Evolutionary conservation across 1,140 invertebrate species (phyloP).

Genomic region (Drosophila oshimai): DNA sequence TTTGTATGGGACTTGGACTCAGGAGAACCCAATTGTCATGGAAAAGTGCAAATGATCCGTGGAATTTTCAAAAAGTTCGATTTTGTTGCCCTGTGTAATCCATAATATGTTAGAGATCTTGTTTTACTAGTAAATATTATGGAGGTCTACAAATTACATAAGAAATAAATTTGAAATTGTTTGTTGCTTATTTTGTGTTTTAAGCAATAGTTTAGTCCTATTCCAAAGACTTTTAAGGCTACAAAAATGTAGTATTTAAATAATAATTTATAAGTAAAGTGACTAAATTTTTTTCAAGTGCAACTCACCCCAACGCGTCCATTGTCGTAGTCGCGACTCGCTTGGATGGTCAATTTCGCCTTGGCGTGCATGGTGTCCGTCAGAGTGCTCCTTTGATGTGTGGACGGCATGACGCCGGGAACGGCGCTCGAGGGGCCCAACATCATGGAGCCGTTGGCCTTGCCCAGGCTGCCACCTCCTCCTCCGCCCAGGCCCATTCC

Average conservation of each 20-base stretch:
- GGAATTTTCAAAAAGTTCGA: too few species aligned
- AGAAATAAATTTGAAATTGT: too few species aligned
- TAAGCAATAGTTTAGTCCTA: too few species aligned
- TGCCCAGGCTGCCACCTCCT: conserved; percentile 83
- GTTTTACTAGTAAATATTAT: too few species aligned
- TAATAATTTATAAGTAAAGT: background rate
- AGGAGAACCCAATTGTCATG: too few species aligned
- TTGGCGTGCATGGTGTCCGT: conserved; percentile 95
- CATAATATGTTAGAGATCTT: too few species aligned
- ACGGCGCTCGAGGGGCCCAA: conserved; percentile 52
- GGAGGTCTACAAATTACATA: too few species aligned
- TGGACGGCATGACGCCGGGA: conserved; percentile 76
- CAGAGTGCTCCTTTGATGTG: conserved; percentile 89
- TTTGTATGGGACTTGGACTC: too few species aligned
- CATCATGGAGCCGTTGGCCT: conserved; percentile 69
- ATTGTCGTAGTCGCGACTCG: conserved; percentile 88
- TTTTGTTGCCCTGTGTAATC: too few species aligned
- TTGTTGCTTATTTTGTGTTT: too few species aligned
- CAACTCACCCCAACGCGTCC: conserved; percentile 85
- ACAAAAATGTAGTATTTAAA: background rate
- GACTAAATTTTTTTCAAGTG: background rate
- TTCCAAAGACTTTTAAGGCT: too few species aligned
- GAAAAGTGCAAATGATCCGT: too few species aligned
- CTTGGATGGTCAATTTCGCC: conserved; percentile 90
- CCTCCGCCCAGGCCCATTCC: conserved; percentile 82